Conservation (phyloP, 2,888 invertebrate genomes). For the Tillus elongatus region DNA sequence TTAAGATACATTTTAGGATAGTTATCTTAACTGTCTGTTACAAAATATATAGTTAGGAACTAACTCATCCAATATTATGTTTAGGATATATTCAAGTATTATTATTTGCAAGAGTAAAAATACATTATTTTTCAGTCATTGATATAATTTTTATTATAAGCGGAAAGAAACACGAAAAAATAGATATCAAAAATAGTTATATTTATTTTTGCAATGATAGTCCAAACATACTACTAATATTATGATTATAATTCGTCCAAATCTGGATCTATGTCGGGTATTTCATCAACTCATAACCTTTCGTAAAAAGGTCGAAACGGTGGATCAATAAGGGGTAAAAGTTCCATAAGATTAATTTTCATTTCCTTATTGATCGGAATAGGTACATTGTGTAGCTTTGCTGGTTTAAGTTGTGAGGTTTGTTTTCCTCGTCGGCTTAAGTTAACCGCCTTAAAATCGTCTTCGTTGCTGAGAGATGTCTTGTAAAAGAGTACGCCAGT, state of each 20-base stretch:
- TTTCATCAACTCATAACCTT: neutral
- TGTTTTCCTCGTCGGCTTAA: slow-evolving; percentile 1
- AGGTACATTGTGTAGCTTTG: slow-evolving; percentile 2
- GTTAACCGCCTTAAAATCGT: slow-evolving; percentile 3
- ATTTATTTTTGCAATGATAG: neutral
- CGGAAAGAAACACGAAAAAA: too few species aligned
- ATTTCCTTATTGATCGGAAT: neutral
- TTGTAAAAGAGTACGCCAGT: neutral
- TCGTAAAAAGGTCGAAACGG: slow-evolving; percentile 1
- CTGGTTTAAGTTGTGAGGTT: neutral
- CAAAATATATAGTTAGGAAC: too few species aligned
- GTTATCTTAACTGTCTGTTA: too few species aligned
- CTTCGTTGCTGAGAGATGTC: slow-evolving; percentile 1
- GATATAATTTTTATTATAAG: too few species aligned
- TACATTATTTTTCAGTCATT: too few species aligned
- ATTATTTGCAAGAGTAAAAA: too few species aligned
- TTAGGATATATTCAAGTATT: too few species aligned
- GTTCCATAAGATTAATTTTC: neutral
- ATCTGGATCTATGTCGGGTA: slow-evolving; percentile 1
- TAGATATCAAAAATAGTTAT: neutral
- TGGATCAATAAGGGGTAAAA: slow-evolving; percentile 1
- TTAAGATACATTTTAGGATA: too few species aligned
- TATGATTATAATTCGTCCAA: slow-evolving; percentile 1
- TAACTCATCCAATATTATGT: too few species aligned
- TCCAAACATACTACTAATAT: slow-evolving; percentile 1